Evolutionary conservation across 1,140 invertebrate species (phyloP).

Genomic region (Aphelinus atriplicis): DNA sequence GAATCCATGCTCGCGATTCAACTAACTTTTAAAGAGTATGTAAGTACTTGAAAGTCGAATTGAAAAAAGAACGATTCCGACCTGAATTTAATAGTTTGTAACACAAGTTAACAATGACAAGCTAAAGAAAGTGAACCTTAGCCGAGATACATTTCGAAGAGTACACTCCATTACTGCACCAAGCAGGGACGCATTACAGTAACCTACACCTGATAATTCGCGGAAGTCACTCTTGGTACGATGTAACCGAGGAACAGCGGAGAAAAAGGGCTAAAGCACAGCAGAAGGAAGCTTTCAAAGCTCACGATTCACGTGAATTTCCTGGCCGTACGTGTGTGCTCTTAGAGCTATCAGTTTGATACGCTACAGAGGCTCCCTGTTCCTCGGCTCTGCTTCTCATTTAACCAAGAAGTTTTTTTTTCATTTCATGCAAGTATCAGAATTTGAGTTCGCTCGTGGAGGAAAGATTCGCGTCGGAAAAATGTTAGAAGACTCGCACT

Average conservation of each 20-base stretch:
- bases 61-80: too few relatives aligned
- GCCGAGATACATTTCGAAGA: too few relatives aligned
- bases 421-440: slow-evolving; percentile 1
- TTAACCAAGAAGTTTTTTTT: slow-evolving; percentile 20
- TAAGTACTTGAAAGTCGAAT: too few relatives aligned
- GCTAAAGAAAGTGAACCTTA: too few relatives aligned
- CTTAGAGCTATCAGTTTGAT: slow-evolving; percentile 33
- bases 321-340: not conserved
- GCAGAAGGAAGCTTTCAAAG: slow-evolving; percentile 27
- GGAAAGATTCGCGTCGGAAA: not conserved
- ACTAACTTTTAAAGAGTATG: too few relatives aligned
- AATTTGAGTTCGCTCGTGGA: slow-evolving; percentile 4
- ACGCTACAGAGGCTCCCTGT: not conserved
- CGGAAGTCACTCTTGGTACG: slow-evolving; percentile 10
- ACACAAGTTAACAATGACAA: too few relatives aligned
- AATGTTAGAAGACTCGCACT: not conserved
- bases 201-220: not conserved
- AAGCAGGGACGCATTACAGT: not conserved
- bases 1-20: too few relatives aligned
- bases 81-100: too few relatives aligned
- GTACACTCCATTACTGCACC: too few relatives aligned
- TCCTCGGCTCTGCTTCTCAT: not conserved
- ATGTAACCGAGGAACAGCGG: too few relatives aligned
- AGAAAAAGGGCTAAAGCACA: slow-evolving; percentile 1
- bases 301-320: not conserved